phyloP scores from a whole-genome alignment of 2,113 vertebrate genomes.

The Hypanus sabinus region DNA sequence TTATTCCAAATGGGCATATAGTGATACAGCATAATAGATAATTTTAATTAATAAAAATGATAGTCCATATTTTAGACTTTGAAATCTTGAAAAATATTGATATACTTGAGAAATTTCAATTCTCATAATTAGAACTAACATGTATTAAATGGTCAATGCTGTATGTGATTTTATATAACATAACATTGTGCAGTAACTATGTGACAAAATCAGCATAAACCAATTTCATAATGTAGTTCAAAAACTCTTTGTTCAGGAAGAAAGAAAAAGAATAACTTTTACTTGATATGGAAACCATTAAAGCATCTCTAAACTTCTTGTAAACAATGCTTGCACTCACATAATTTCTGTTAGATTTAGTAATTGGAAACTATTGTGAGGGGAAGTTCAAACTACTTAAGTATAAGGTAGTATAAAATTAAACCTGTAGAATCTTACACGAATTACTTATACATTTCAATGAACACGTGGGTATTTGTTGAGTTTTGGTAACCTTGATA shows the following conservation, averaged over 20 bases:
- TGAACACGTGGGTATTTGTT: neutral
- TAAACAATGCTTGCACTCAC: neutral
- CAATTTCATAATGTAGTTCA: neutral
- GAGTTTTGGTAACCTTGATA: neutral
- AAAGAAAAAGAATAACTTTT: neutral
- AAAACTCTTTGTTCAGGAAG: neutral
- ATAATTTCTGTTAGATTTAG: neutral
- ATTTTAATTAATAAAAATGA: neutral
- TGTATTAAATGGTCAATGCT: neutral
- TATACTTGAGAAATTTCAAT: neutral
- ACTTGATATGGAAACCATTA: neutral
- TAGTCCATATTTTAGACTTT: neutral
- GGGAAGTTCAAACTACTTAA: neutral
- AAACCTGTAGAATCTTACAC: neutral
- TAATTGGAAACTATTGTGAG: neutral
- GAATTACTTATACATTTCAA: neutral
- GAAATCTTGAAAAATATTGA: neutral
- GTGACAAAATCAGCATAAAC: neutral
- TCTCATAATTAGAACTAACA: neutral
- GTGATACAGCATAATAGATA: neutral
- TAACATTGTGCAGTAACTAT: neutral
- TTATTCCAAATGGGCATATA: neutral
- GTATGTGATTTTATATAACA: neutral
- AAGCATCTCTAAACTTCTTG: neutral
- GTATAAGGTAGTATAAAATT: neutral